Evolutionary conservation across 2,797 vertebrate genomes (phyloP), one percentile per base, ranked within the genome.

Genomic region (Stomatorhinus walkeri): DNA sequence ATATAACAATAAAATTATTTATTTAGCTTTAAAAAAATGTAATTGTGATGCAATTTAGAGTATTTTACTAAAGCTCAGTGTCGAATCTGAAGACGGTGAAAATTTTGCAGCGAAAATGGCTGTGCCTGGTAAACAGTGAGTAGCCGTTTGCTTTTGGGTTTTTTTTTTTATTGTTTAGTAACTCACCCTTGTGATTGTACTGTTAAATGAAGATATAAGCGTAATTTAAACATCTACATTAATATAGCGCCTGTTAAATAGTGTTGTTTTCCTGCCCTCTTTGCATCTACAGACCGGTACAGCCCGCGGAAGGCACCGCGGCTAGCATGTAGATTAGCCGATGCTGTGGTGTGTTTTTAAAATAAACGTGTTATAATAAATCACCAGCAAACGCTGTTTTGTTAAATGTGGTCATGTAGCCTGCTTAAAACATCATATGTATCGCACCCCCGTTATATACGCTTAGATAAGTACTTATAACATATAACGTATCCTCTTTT

Each of bases 81-180:
- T 51, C 79, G 89, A 91, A 89, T 84, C 89, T 88, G 91, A 90
- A 79, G 88, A 90, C 92, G 90, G 5, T 76, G 64, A 16, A 88
- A 49, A 56, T 28, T 8, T 52, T 24, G 8, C 19, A 12, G 87
- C 36, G 54, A 88, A 96, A 92, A 98, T 98, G 97, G 97, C 97
- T 94, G 93, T 92, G 88, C 95, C 97, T 91, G 94, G 96, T 76
- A 97, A 97, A 95, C 96, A 97, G 97, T 98, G 92, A 97, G 97
- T 96, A 91, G 0, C n/a, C 76, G 76, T n/a, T 81, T 46, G 36
- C 40, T 43, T 81, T n/a, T 81, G 2, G 2, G 1, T 7, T 2
- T 79, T 43, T 46, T 7, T 2, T 79, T 43, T 46, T 81, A 22
- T 40, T 46, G 40, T 10, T 81, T n/a, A 81, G 3, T 46, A 46